phyloP scores from a whole-genome alignment of 2,113 vertebrate species.

The Lycaon pictus region DNA sequence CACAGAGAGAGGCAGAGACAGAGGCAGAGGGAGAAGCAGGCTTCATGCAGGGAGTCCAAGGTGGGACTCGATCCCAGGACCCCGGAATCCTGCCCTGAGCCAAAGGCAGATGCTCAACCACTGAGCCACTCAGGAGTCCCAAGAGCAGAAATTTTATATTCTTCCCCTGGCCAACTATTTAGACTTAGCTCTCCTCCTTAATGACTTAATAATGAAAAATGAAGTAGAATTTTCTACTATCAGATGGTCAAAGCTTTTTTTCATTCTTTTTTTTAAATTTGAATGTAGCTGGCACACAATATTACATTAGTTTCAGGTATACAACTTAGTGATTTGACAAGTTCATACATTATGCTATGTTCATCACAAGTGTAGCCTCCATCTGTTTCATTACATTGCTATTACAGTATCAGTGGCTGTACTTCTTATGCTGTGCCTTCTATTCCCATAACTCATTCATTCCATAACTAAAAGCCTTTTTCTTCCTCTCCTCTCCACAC shows the following conservation, averaged over 20 bases:
- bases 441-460: not conserved
- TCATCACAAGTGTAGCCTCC: not conserved
- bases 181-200: not conserved
- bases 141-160: not conserved
- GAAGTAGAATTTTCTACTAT: not conserved
- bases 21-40: too few species aligned
- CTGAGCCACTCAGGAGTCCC: too few species aligned
- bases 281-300: not conserved
- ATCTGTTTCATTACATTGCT: not conserved
- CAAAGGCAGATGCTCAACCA: too few species aligned
- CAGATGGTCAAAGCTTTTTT: not conserved
- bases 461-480: not conserved
- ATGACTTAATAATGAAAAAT: not conserved
- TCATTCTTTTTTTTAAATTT: not conserved
- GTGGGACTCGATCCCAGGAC: too few species aligned
- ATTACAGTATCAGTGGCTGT: not conserved
- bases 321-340: not conserved
- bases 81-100: too few species aligned
- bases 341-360: not conserved
- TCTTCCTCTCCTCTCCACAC: not conserved
- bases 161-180: not conserved
- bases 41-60: too few species aligned
- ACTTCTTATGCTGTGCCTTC: not conserved
- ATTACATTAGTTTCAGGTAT: not conserved
- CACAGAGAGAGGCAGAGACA: too few species aligned